A percentile compares a stretch with the other conserved stretches of the same genome.
Conservation (phyloP, 2,797 vertebrate genomes). For the Catharus ustulatus region DNA sequence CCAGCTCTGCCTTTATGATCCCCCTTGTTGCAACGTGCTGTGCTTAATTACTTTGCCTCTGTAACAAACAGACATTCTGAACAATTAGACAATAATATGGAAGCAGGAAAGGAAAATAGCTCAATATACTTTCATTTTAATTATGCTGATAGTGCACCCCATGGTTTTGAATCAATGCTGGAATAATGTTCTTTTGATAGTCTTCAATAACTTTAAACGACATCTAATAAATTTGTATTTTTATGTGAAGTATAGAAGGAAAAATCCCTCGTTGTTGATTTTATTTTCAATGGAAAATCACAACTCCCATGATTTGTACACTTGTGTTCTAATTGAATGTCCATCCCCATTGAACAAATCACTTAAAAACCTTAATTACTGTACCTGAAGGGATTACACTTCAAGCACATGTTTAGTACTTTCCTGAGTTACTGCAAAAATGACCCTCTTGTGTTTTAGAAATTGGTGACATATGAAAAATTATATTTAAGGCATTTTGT, state of each 20-base stretch:
- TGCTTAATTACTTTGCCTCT: constrained; percentile 84
- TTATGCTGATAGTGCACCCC: constrained; percentile 78
- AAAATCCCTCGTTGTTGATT: constrained; percentile 3
- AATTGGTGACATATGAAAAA: neutral
- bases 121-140: constrained; percentile 78
- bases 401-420: neutral
- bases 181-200: constrained; percentile 75
- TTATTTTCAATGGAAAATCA: constrained; percentile 41
- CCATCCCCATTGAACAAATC: constrained; percentile 15
- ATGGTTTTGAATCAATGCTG: constrained; percentile 74
- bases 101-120: constrained; percentile 74
- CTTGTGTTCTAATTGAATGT: constrained; percentile 22
- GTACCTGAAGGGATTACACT: neutral
- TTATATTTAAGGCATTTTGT: neutral
- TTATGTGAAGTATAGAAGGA: constrained; percentile 49
- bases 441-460: neutral
- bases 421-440: neutral
- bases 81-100: constrained; percentile 83
- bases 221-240: constrained; percentile 75
- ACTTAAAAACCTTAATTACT: constrained; percentile 20
- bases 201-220: constrained; percentile 76
- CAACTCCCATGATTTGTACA: neutral
- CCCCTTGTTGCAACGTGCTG: constrained; percentile 81
- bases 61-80: constrained; percentile 81
- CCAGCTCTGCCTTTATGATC: constrained; percentile 79